Evolutionary conservation across 1,140 invertebrate species (phyloP).

Genomic region (Muscidifurax raptorellus): DNA sequence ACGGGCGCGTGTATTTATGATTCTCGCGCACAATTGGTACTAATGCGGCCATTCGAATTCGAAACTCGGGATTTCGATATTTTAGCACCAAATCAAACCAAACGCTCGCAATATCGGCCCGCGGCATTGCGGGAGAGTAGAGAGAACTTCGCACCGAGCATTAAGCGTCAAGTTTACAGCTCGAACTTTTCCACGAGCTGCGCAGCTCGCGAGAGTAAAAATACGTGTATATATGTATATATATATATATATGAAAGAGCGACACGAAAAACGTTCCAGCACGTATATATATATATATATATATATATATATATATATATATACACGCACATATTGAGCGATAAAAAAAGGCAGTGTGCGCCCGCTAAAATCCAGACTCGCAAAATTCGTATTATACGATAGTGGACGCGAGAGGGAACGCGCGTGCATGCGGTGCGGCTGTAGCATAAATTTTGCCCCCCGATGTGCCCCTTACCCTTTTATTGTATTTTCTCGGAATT

Average conservation of each 20-base stretch:
- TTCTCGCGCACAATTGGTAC: neutral
- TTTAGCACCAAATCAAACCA: slow-evolving; percentile 16
- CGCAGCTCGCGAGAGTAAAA: neutral
- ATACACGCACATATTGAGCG: too few species aligned
- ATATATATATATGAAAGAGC: neutral
- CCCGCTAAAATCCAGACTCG: slow-evolving; percentile 12
- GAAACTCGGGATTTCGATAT: neutral
- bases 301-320: neutral
- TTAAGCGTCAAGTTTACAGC: slow-evolving; percentile 32
- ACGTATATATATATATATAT: neutral
- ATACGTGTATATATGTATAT: neutral
- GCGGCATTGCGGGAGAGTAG: too few species aligned
- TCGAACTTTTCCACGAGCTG: slow-evolving; percentile 11
- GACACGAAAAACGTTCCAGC: neutral
- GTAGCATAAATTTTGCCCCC: neutral
- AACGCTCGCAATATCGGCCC: slow-evolving; percentile 20
- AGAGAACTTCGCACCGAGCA: neutral
- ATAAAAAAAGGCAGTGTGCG: slow-evolving; percentile 16
- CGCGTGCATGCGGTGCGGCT: neutral
- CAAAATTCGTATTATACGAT: slow-evolving; percentile 40
- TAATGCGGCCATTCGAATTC: neutral
- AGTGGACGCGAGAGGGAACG: neutral
- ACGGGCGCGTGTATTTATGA: neutral
- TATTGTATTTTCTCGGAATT: slow-evolving; percentile 13
- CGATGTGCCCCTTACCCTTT: slow-evolving; percentile 16